Conservation (phyloP, 2,888 invertebrate species). For the Eulithis prunata region DNA sequence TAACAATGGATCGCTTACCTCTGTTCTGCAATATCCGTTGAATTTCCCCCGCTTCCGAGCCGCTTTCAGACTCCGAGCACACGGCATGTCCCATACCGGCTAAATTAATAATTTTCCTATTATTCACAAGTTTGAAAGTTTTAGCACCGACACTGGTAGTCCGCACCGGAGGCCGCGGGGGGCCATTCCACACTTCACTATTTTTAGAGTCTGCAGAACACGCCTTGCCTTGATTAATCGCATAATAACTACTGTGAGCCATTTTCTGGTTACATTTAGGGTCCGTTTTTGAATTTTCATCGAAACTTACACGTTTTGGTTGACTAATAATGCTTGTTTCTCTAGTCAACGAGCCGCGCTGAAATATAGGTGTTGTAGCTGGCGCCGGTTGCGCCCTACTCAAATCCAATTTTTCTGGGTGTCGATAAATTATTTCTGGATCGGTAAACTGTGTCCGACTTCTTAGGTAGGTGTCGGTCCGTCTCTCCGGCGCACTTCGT, state of each 20-base stretch:
- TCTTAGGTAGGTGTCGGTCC: conserved; percentile 67
- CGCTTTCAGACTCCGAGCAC: conserved; percentile 87
- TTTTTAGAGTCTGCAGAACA: conserved; percentile 41
- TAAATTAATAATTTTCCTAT: conserved; percentile 49
- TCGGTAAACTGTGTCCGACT: conserved; percentile 49
- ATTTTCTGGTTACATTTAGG: conserved; percentile 45
- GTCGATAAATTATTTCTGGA: conserved; percentile 62
- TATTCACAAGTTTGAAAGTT: conserved; percentile 48
- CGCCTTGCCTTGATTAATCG: conserved; percentile 40
- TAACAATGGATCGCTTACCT: conserved; percentile 17
- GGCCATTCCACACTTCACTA: conserved; percentile 48
- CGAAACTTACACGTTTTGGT: conserved; percentile 68
- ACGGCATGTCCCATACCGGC: conserved; percentile 51
- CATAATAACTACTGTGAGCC: conserved; percentile 40
- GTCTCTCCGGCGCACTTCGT: conserved; percentile 67
- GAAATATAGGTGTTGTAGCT: conserved; percentile 49
- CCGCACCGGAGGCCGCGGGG: conserved; percentile 69
- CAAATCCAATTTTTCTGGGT: conserved; percentile 59
- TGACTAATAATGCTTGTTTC: conserved; percentile 45
- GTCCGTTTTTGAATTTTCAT: conserved; percentile 49
- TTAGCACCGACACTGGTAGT: conserved; percentile 66
- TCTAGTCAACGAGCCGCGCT: conserved; percentile 54
- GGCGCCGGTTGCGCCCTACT: conserved; percentile 43
- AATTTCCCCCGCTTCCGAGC: conserved; percentile 89
- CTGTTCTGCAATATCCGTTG: conserved; percentile 83